These are phyloP conservation scores for Pipa parva DNA, from an alignment of 2,113 vertebrate species.

Conservation along the genomic window DNA sequence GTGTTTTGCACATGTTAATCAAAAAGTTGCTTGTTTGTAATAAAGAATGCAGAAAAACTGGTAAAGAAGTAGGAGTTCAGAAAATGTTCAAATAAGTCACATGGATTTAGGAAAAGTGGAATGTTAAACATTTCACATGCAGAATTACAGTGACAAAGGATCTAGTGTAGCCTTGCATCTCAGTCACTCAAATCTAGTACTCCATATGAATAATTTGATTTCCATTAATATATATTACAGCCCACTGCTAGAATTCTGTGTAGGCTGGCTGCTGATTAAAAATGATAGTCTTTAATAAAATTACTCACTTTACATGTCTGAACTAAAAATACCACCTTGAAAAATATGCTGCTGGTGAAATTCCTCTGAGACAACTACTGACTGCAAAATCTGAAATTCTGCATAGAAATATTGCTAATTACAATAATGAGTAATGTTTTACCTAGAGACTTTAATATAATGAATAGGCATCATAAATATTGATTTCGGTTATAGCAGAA, in stretches of 20 bases:
- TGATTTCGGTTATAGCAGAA: constrained; percentile 35
- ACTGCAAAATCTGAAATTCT: constrained; percentile 24
- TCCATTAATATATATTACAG: neutral
- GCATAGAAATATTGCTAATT: constrained; percentile 38
- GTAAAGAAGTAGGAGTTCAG: too few species aligned
- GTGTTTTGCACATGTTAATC: too few species aligned
- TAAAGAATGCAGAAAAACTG: too few species aligned
- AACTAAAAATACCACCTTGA: constrained; percentile 17
- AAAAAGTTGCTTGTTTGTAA: too few species aligned
- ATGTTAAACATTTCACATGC: too few species aligned
- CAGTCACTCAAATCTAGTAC: neutral
- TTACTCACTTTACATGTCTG: constrained; percentile 10
- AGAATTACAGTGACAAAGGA: too few species aligned
- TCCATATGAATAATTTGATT: neutral
- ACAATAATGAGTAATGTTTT: constrained; percentile 39
- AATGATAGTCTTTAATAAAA: constrained; percentile 11
- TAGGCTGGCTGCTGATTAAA: neutral
- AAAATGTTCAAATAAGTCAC: too few species aligned
- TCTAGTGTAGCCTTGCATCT: too few species aligned
- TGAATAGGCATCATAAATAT: constrained; percentile 40
- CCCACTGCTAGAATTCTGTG: neutral
- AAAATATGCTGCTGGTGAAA: constrained; percentile 10
- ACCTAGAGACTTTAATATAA: constrained; percentile 26
- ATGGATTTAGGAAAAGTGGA: too few species aligned
- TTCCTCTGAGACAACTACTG: constrained; percentile 33